A percentile compares a stretch with the other conserved stretches of the same genome.
Evolutionary conservation across 2,888 invertebrate genomes (phyloP).

Genomic region (Sesamia inferens): DNA sequence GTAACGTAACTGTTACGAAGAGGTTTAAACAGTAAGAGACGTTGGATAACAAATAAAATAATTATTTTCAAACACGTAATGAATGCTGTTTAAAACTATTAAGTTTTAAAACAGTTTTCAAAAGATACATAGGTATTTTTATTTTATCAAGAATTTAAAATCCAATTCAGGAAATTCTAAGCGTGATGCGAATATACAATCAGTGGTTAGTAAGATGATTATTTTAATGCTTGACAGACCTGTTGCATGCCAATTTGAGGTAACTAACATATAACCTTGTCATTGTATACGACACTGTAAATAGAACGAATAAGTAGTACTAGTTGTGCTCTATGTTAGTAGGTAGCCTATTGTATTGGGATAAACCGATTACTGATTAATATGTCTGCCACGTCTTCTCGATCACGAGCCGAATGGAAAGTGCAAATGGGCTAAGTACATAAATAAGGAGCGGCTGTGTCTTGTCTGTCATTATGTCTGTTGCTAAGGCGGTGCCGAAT

Average conservation of each 20-base stretch:
- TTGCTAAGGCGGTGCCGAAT: slow-evolving; percentile 66
- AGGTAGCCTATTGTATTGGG: slow-evolving; percentile 63
- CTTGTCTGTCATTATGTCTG: slow-evolving; percentile 61
- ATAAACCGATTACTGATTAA: slow-evolving; percentile 68
- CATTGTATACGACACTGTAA: slow-evolving; percentile 46
- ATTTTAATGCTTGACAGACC: slow-evolving; percentile 52
- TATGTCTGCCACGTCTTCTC: slow-evolving; percentile 67
- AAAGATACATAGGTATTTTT: slow-evolving; percentile 66
- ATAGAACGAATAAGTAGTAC: slow-evolving; percentile 48
- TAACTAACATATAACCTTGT: slow-evolving; percentile 52
- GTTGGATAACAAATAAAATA: slow-evolving; percentile 15
- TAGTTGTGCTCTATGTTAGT: slow-evolving; percentile 52
- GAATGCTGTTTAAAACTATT: too few relatives aligned
- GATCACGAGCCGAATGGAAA: slow-evolving; percentile 71
- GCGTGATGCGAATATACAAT: slow-evolving; percentile 74
- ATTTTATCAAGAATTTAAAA: slow-evolving; percentile 71
- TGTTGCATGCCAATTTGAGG: slow-evolving; percentile 54
- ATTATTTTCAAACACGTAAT: too few relatives aligned
- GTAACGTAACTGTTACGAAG: not conserved
- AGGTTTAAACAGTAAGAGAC: not conserved
- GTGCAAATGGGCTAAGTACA: slow-evolving; percentile 66
- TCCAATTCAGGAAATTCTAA: slow-evolving; percentile 73
- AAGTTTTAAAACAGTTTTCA: slow-evolving; percentile 56
- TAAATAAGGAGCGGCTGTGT: slow-evolving; percentile 64
- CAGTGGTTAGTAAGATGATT: slow-evolving; percentile 61